Evolutionary conservation across 2,797 vertebrate genomes (phyloP).

Genomic region (Epinephelus coioides): DNA sequence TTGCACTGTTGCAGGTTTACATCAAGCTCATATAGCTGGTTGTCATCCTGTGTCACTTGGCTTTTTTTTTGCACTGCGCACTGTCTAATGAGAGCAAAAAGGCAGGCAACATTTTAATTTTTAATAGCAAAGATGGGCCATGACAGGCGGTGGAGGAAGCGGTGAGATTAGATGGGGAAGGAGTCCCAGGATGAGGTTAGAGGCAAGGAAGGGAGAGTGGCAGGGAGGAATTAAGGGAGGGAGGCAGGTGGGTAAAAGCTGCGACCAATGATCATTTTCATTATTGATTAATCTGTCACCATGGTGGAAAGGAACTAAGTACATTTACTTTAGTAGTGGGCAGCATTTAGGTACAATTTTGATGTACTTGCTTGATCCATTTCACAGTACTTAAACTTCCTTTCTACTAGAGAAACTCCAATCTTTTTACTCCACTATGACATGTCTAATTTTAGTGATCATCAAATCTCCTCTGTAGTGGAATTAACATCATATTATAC

Average conservation of each 20-base stretch:
- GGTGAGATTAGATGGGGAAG: slow-evolving; percentile 28
- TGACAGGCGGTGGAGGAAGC: slow-evolving; percentile 51
- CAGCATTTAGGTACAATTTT: neutral
- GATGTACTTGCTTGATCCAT: neutral
- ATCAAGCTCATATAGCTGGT: slow-evolving; percentile 35
- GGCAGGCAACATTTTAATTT: slow-evolving; percentile 60
- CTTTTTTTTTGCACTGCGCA: neutral
- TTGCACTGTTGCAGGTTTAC: slow-evolving; percentile 49
- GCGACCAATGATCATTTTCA: slow-evolving; percentile 19
- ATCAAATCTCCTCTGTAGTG: too few species aligned
- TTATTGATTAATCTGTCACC: slow-evolving; percentile 39
- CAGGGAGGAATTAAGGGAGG: neutral
- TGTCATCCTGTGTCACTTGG: slow-evolving; percentile 19
- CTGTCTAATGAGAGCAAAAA: slow-evolving; percentile 63
- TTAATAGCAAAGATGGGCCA: slow-evolving; percentile 57
- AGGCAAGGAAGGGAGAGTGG: neutral
- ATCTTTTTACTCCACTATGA: too few species aligned
- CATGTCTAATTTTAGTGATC: too few species aligned
- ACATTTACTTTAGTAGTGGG: slow-evolving; percentile 8
- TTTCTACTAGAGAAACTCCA: too few species aligned
- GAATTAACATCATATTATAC: too few species aligned
- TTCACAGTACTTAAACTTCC: neutral
- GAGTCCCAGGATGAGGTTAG: slow-evolving; percentile 35
- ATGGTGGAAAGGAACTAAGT: neutral
- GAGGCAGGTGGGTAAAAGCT: slow-evolving; percentile 16